Conservation (phyloP, 2,888 invertebrate species). For the Omphaloscelis lunosa region DNA sequence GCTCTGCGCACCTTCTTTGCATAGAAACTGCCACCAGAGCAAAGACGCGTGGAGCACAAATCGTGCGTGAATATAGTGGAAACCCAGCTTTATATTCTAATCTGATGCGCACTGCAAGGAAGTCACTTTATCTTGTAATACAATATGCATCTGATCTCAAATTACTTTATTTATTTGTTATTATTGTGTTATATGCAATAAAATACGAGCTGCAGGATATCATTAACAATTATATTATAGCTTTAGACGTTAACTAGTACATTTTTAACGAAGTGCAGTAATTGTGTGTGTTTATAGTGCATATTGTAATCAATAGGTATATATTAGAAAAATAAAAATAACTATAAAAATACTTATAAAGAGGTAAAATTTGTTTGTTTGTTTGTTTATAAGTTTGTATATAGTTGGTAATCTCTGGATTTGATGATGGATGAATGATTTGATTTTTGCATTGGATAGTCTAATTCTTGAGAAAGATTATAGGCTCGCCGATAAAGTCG, state of each 20-base stretch:
- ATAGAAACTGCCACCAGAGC: background rate
- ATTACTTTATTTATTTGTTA: conserved; percentile 3
- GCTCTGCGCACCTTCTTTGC: background rate
- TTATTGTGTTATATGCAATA: background rate
- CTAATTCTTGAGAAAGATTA: too few relatives aligned
- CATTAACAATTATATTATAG: conserved; percentile 6
- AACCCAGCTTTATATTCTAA: background rate
- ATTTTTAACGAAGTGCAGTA: background rate
- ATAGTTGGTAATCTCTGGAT: too few relatives aligned
- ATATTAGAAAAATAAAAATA: too few relatives aligned
- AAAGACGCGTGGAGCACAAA: background rate
- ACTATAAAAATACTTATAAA: too few relatives aligned
- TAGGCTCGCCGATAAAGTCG: too few relatives aligned
- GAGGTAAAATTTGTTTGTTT: too few relatives aligned
- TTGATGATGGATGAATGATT: too few relatives aligned
- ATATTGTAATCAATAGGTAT: too few relatives aligned
- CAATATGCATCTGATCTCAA: conserved; percentile 6
- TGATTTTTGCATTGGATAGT: too few relatives aligned
- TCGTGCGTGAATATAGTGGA: background rate
- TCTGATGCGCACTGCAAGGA: background rate
- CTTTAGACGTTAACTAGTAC: conserved; percentile 8
- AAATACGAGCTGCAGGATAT: conserved; percentile 5
- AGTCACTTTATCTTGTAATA: background rate
- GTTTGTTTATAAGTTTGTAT: too few relatives aligned
- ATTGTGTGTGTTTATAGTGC: conserved; percentile 1